Evolutionary conservation across 2,113 vertebrate species (phyloP).

Genomic region (Etia nguti): DNA sequence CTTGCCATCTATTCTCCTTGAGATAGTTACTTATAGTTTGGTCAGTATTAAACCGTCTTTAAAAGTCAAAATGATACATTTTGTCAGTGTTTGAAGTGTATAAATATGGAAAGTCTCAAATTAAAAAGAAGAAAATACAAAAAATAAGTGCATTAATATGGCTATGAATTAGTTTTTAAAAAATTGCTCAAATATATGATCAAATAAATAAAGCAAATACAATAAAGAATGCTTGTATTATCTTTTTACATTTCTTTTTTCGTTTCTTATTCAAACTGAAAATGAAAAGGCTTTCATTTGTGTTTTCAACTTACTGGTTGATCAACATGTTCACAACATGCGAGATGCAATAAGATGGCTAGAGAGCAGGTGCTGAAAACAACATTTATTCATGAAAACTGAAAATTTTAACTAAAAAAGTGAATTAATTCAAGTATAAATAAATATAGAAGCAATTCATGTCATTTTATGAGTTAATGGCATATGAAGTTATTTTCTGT

Average conservation of each 20-base stretch:
- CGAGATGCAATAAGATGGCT: neutral
- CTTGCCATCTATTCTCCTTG: neutral
- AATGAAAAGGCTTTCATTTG: neutral
- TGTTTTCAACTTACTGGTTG: neutral
- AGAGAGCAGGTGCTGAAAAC: neutral
- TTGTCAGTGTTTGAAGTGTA: neutral
- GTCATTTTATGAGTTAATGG: neutral
- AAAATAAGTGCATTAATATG: neutral
- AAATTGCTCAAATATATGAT: neutral
- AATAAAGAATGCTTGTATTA: neutral
- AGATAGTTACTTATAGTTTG: neutral
- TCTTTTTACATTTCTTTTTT: neutral
- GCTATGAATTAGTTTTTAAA: neutral
- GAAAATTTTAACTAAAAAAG: neutral
- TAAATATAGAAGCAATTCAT: neutral
- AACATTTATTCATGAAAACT: neutral
- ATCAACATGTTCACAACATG: too few species aligned
- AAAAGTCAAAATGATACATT: neutral
- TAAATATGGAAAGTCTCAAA: neutral
- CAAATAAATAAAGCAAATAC: neutral
- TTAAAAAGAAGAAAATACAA: fast-evolving
- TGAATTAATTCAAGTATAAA: neutral
- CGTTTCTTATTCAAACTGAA: neutral
- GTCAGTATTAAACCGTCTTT: neutral
- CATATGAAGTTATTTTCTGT: too few species aligned